phyloP scores from a whole-genome alignment of 2,113 vertebrate genomes.

The Vireo altiloquus region DNA sequence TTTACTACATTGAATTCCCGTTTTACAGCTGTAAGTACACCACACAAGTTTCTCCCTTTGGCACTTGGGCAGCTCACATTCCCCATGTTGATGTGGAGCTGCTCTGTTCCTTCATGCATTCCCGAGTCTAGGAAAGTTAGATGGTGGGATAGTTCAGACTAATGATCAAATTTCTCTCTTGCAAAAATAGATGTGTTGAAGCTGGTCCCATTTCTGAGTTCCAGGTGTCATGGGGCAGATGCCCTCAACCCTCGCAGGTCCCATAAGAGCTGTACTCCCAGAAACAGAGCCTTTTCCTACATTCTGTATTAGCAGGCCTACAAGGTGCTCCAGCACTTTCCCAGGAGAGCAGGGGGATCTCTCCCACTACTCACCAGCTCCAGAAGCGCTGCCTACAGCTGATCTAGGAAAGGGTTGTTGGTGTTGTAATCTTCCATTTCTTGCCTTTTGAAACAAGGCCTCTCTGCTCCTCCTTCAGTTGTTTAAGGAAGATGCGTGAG shows the following conservation, averaged over 20 bases:
- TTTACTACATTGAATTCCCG: neutral
- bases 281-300: neutral
- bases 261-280: rapidly evolving
- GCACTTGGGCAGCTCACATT: neutral
- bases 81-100: rapidly evolving
- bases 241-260: neutral
- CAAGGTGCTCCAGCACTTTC: no score
- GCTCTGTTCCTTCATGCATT: rapidly evolving
- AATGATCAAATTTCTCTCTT: neutral
- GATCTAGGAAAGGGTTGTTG: rapidly evolving
- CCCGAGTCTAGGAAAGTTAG: neutral
- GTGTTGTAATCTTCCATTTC: neutral
- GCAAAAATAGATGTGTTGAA: no score
- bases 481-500: neutral
- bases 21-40: neutral
- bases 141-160: neutral
- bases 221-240: neutral
- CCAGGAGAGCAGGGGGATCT: rapidly evolving
- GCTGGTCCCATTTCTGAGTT: neutral
- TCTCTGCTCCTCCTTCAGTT: neutral
- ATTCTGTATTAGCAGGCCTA: no score
- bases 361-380: neutral
- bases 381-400: rapidly evolving
- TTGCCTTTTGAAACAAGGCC: neutral
- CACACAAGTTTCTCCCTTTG: rapidly evolving